A percentile compares a stretch with the other conserved stretches of the same genome.
Conservation (phyloP, 2,797 vertebrate species). For the Smutsia temminckii region DNA sequence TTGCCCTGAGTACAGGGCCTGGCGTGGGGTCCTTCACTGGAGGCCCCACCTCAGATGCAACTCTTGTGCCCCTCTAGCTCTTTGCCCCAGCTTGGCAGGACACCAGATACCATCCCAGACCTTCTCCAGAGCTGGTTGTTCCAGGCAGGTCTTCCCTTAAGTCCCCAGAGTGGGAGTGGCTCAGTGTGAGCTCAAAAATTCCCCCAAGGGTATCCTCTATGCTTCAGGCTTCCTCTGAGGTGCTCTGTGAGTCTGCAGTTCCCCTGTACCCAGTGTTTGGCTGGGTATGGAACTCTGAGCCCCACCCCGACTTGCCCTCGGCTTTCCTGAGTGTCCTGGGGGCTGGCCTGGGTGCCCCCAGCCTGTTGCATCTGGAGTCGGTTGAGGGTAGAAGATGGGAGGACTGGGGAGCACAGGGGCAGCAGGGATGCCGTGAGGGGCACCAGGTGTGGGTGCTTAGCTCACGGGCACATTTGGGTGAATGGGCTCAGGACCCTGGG, state of each 20-base stretch:
- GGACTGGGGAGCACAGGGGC: background rate
- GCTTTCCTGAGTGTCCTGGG: background rate
- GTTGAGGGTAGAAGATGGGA: background rate
- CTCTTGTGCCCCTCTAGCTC: background rate
- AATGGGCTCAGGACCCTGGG: background rate
- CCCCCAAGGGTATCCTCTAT: no score
- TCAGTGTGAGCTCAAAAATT: background rate
- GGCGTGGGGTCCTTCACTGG: background rate
- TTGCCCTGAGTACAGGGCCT: background rate
- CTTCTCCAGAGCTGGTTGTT: background rate
- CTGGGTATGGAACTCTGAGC: background rate
- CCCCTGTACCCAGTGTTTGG: background rate
- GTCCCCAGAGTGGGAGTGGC: background rate
- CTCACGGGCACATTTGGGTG: background rate
- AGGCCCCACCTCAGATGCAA: background rate
- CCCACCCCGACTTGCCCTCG: background rate
- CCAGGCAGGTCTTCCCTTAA: background rate
- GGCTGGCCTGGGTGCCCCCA: background rate
- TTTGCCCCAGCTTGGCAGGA: background rate
- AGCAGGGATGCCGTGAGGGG: background rate
- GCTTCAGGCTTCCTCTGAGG: background rate
- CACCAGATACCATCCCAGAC: background rate
- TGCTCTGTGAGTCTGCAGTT: background rate
- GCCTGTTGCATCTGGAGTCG: background rate
- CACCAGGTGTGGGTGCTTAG: background rate